phyloP scores from a whole-genome alignment of 2,113 vertebrate species.

The Myodes glareolus region DNA sequence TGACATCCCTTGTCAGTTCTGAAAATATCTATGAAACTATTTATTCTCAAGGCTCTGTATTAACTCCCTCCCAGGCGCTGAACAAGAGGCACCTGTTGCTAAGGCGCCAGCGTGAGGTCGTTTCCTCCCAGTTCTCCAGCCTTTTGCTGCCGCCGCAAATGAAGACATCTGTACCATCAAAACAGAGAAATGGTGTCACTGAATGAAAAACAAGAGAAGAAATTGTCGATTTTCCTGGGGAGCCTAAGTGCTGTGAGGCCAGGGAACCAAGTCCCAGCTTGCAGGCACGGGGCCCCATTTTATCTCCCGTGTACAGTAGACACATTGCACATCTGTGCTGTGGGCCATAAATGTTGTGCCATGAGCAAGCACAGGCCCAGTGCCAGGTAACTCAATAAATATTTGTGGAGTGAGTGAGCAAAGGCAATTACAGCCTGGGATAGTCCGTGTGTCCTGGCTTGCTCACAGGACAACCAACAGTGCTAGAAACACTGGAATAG shows the following conservation, averaged over 20 bases:
- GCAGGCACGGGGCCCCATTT: neutral
- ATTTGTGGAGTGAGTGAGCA: neutral
- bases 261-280: accelerated
- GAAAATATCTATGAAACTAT: neutral
- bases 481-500: neutral
- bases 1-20: neutral
- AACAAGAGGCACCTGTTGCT: neutral
- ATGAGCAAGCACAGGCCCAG: neutral
- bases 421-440: neutral
- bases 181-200: neutral
- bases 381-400: neutral
- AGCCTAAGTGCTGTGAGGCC: neutral
- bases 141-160: accelerated
- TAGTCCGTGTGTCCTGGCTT: neutral
- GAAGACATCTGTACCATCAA: neutral
- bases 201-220: neutral
- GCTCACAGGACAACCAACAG: neutral
- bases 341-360: accelerated
- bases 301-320: neutral
- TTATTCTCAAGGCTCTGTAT: too few relatives aligned
- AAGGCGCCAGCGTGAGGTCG: neutral
- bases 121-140: neutral
- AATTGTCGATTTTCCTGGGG: too few relatives aligned
- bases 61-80: neutral
- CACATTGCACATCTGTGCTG: neutral